phyloP scores from a whole-genome alignment of 1,140 invertebrate species.

The Cherax quadricarinatus region DNA sequence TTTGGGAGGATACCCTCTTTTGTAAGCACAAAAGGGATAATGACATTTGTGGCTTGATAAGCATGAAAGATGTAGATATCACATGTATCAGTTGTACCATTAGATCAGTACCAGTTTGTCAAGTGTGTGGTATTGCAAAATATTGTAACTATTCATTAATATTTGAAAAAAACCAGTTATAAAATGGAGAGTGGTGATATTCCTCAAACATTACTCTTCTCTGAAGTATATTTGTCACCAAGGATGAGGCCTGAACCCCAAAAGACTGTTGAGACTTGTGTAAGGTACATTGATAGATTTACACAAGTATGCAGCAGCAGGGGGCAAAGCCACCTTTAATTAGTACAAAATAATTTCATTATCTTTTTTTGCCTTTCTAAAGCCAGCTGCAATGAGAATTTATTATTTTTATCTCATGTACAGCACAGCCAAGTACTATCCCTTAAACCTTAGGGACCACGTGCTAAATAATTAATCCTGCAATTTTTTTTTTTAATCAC shows the following conservation, averaged over 20 bases:
- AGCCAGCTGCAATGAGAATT: conserved; percentile 41
- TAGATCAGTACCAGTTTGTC: background rate
- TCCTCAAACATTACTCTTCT: background rate
- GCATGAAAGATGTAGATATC: conserved; percentile 24
- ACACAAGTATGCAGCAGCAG: background rate
- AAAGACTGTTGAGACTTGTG: background rate
- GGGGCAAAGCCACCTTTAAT: conserved; percentile 43
- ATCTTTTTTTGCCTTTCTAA: conserved; percentile 35
- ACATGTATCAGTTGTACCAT: background rate
- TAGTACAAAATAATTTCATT: conserved; percentile 60
- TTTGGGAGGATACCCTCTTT: background rate
- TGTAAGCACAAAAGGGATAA: background rate
- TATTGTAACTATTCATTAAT: background rate
- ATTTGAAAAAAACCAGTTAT: background rate
- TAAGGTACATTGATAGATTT: background rate
- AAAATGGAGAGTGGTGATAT: background rate
- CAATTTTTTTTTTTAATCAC: background rate
- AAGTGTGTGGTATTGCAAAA: background rate
- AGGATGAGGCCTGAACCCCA: conserved; percentile 7
- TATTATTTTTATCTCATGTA: conserved; percentile 36
- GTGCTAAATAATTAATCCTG: conserved; percentile 24
- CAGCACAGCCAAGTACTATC: conserved; percentile 35
- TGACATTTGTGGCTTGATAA: background rate
- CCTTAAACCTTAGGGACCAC: conserved; percentile 16
- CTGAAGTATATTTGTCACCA: background rate